These are phyloP conservation scores for Myiagra hebetior DNA, from an alignment of 2,113 vertebrate genomes.

Conservation along the genomic window DNA sequence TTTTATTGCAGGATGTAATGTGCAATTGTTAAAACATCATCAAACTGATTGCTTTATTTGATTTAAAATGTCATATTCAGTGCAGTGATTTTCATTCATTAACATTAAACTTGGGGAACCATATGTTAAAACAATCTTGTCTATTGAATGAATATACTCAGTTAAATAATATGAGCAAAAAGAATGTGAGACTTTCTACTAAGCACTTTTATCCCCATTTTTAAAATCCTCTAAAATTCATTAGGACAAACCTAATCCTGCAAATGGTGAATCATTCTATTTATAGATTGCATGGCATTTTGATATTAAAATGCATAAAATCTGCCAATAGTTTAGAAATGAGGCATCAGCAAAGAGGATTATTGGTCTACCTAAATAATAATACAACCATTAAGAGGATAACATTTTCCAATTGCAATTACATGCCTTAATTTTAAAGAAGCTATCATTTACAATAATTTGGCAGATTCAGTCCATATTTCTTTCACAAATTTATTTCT, in stretches of 20 bases:
- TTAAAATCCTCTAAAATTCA: constrained; percentile 50
- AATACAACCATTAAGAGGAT: constrained; percentile 75
- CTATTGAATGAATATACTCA: constrained; percentile 39
- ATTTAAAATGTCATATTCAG: constrained; percentile 72
- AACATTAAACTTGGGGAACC: constrained; percentile 59
- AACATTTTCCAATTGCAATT: constrained; percentile 81
- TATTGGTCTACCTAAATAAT: constrained; percentile 78
- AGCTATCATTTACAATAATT: constrained; percentile 81
- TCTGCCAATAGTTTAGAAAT: constrained; percentile 74
- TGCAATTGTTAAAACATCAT: constrained; percentile 68
- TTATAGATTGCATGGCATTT: constrained; percentile 68
- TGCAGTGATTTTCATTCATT: constrained; percentile 63
- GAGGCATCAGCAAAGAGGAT: constrained; percentile 71
- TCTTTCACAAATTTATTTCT: constrained; percentile 85
- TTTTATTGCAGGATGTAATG: constrained; percentile 51
- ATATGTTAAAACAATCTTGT: constrained; percentile 69
- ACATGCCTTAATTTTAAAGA: constrained; percentile 82
- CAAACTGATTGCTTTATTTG: constrained; percentile 69
- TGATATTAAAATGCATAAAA: constrained; percentile 76
- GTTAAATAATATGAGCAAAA: constrained; percentile 35
- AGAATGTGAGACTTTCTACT: constrained; percentile 35
- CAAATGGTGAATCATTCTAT: constrained; percentile 67
- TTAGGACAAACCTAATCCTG: constrained; percentile 56
- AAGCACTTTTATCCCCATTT: constrained; percentile 50
- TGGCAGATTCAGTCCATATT: constrained; percentile 81